Evolutionary conservation across 2,113 vertebrate genomes (phyloP).

Genomic region (Corythaeola cristata): DNA sequence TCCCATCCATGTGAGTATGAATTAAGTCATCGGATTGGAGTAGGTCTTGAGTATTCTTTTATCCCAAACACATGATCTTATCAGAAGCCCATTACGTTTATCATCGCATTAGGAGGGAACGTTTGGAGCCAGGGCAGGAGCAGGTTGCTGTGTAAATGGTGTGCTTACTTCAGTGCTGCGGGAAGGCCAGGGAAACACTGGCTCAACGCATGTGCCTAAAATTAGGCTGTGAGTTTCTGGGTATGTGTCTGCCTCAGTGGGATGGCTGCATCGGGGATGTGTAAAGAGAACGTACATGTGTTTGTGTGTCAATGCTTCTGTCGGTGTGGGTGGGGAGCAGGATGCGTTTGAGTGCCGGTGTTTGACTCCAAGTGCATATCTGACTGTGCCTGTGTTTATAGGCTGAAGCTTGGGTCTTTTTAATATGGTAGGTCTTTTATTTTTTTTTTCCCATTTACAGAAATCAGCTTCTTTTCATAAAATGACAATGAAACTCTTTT

Average conservation of each 20-base stretch:
- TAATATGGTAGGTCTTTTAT: background rate
- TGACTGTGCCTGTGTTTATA: background rate
- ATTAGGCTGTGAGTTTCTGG: slow-evolving; percentile 32
- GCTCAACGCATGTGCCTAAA: background rate
- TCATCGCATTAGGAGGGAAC: slow-evolving; percentile 38
- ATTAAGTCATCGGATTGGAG: slow-evolving; percentile 50
- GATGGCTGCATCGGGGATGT: background rate
- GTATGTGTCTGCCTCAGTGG: background rate
- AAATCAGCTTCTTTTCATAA: background rate
- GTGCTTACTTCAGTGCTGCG: slow-evolving; percentile 3
- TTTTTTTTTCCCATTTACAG: background rate
- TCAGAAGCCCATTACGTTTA: slow-evolving; percentile 40
- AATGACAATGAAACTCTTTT: background rate
- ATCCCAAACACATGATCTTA: slow-evolving; percentile 56
- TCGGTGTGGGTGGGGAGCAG: background rate
- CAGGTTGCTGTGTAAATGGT: slow-evolving; percentile 17
- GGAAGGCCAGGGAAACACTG: slow-evolving; percentile 4
- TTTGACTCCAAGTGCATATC: background rate
- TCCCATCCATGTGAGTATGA: slow-evolving; percentile 37
- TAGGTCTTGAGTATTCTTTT: slow-evolving; percentile 34
- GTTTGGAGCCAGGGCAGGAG: slow-evolving; percentile 36
- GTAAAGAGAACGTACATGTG: background rate
- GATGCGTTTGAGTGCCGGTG: background rate
- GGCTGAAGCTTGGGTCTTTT: background rate
- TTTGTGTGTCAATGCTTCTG: background rate